Evolutionary conservation across 2,888 invertebrate species (phyloP).

Genomic region (Octonoba sinensis): DNA sequence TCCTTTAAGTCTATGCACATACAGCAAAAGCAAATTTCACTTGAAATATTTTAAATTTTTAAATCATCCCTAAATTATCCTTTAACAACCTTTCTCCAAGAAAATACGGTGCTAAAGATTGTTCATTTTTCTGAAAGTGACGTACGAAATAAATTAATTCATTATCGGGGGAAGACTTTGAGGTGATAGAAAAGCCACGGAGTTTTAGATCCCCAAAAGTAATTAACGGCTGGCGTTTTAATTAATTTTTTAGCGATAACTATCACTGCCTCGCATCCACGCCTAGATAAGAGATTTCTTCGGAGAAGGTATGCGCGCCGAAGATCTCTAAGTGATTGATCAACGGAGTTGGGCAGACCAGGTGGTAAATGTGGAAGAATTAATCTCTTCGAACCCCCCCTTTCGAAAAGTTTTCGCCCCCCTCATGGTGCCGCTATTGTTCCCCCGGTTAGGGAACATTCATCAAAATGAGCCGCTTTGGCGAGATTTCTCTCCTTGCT

Average conservation of each 20-base stretch:
- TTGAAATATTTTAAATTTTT: slow-evolving; percentile 13
- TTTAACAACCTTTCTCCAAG: background rate
- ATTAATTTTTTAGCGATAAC: slow-evolving; percentile 63
- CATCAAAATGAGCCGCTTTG: slow-evolving; percentile 55
- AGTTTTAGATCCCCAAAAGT: slow-evolving; percentile 52
- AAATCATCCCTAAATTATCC: slow-evolving; percentile 9
- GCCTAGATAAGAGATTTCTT: slow-evolving; percentile 39
- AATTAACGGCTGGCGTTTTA: slow-evolving; percentile 60
- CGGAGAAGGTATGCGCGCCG: slow-evolving; percentile 27
- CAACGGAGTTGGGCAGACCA: slow-evolving; percentile 42
- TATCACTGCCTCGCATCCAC: slow-evolving; percentile 29
- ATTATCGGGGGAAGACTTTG: slow-evolving; percentile 55
- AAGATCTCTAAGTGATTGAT: slow-evolving; percentile 46
- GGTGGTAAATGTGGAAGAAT: slow-evolving; percentile 55
- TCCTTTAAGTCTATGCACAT: too few relatives aligned
- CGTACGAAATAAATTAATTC: slow-evolving; percentile 60
- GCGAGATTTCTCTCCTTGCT: slow-evolving; percentile 23
- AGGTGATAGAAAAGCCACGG: slow-evolving; percentile 61
- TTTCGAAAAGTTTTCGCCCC: slow-evolving; percentile 1
- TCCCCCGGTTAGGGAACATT: slow-evolving; percentile 48
- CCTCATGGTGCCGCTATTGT: slow-evolving; percentile 27
- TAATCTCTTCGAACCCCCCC: slow-evolving; percentile 35
- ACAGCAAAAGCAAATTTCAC: too few relatives aligned
- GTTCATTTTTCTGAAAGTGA: slow-evolving; percentile 47
- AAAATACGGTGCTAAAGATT: slow-evolving; percentile 6